Percentiles rank a stretch among this genome's conserved stretches.
Conservation (phyloP, 2,888 invertebrate genomes). For the Lasiommata megera region DNA sequence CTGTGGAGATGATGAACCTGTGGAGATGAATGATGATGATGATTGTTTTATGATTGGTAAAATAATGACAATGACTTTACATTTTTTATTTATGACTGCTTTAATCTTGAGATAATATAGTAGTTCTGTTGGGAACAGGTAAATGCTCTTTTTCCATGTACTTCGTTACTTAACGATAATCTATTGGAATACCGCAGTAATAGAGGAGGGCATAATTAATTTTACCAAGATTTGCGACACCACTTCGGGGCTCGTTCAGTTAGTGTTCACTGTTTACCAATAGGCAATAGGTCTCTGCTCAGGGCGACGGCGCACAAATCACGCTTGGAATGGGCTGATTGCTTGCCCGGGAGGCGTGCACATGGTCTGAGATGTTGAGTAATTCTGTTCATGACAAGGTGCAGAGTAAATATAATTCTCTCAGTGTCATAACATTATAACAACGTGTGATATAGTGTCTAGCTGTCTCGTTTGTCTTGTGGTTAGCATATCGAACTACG, state of each 20-base stretch:
- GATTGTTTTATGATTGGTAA: too few relatives aligned
- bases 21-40: too few relatives aligned
- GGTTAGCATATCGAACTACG: too few relatives aligned
- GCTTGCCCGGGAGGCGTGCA: not conserved
- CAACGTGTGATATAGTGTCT: too few relatives aligned
- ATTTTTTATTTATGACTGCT: too few relatives aligned
- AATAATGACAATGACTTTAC: too few relatives aligned
- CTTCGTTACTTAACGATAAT: conserved; percentile 30
- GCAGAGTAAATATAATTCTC: not conserved
- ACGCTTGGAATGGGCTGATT: conserved; percentile 1
- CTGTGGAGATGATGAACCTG: too few relatives aligned
- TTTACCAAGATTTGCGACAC: conserved; percentile 17
- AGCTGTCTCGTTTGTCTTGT: too few relatives aligned
- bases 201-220: conserved; percentile 20
- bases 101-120: too few relatives aligned
- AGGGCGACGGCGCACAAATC: conserved; percentile 10
- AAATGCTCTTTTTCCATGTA: too few relatives aligned
- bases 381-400: not conserved
- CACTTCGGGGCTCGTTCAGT: conserved; percentile 5
- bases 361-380: not conserved
- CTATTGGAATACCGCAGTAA: conserved; percentile 24
- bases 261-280: not conserved
- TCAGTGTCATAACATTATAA: not conserved
- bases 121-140: too few relatives aligned
- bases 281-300: conserved; percentile 1